Percentiles rank a stretch among this genome's conserved stretches.
Evolutionary conservation across 2,797 vertebrate genomes (phyloP).

Genomic region (Squalus acanthias): DNA sequence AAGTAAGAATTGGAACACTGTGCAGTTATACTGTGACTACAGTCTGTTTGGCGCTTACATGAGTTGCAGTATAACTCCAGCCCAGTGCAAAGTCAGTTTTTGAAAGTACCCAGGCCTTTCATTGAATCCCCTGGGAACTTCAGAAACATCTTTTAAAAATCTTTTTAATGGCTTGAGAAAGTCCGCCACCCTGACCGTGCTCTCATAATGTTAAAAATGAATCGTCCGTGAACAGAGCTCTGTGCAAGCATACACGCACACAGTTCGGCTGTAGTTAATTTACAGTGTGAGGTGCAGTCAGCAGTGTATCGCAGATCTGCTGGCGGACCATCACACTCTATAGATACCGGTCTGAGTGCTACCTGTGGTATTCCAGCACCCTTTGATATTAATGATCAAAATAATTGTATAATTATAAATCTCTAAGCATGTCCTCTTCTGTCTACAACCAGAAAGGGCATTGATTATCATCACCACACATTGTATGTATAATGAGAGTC

Average conservation of each 20-base stretch:
- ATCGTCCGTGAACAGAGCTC: neutral
- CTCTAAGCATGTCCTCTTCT: neutral
- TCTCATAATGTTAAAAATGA: neutral
- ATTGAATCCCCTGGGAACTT: neutral
- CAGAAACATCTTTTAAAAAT: neutral
- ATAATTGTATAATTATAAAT: neutral
- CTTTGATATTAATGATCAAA: neutral
- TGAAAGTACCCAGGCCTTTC: neutral
- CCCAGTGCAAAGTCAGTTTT: neutral
- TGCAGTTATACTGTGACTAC: neutral
- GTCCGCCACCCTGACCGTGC: neutral
- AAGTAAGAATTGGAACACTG: neutral
- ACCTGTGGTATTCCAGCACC: neutral
- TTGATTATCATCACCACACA: neutral
- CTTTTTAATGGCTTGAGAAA: neutral
- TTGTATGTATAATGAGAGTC: neutral
- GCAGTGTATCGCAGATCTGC: neutral
- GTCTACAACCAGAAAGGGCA: neutral
- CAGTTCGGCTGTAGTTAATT: neutral
- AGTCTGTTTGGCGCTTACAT: neutral
- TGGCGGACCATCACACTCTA: neutral
- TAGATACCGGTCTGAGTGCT: neutral
- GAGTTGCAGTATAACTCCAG: neutral
- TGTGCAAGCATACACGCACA: neutral
- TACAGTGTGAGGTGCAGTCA: neutral